Evolutionary conservation across 2,888 invertebrate species (phyloP), one percentile per base, ranked within the genome.

Genomic region (Dinocampus coccinellae): DNA sequence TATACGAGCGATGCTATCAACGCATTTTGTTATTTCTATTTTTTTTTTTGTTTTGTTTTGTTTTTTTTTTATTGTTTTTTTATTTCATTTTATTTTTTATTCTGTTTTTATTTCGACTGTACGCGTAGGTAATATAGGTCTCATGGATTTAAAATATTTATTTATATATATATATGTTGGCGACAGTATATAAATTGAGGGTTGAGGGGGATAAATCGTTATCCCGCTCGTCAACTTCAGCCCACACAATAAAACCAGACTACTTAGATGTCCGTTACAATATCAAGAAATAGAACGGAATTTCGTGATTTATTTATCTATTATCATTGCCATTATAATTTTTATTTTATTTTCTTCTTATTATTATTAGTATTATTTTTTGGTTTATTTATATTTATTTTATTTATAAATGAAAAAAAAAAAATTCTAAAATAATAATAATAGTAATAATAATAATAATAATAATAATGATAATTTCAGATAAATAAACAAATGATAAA

Each of bases 1-100:
- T 47, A 47, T 47, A 52, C 53, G 62, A 36, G 53, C 52, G 71
- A 62, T 57, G 66, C 66, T 67, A 61, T 71, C 66, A 26, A 33
- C 33, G 34, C 16, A 29, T 39, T 42, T 55, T 69, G 55, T 62
- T 47, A 24, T 11, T 63, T 36, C 22, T 42, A 63, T 69, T 36
- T 42, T 42, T 69, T 42, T 53, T 20, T 57, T n/a, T n/a, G n/a
- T n/a, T n/a, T n/a, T n/a, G n/a, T n/a, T n/a, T n/a, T n/a, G n/a
- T n/a, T n/a, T n/a, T n/a, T n/a, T n/a, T n/a, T n/a, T n/a, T n/a
- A n/a, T n/a, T n/a, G n/a, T n/a, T n/a, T n/a, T n/a, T n/a, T n/a
- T n/a, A n/a, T n/a, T n/a, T n/a, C n/a, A n/a, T n/a, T n/a, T n/a
- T n/a, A n/a, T n/a, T n/a, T n/a, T n/a, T n/a, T n/a, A n/a, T n/a